Base-by-base conservation (phyloP, 2,113 vertebrate genomes). In the Paradisaea rubra region DNA sequence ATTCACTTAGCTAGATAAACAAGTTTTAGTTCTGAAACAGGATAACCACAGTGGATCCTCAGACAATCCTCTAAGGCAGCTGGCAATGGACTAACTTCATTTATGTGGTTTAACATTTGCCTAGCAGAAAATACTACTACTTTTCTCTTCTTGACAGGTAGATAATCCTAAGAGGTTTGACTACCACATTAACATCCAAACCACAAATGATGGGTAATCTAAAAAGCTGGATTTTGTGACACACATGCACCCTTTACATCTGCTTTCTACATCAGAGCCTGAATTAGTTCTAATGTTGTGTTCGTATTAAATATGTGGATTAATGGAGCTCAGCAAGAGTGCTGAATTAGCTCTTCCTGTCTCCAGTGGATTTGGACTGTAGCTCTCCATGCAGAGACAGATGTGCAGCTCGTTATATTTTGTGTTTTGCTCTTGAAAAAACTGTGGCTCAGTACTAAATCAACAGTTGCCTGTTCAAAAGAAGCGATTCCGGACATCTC, bases 151-250 rank as follows among this genome's bases (percentile, higher is more conserved):
- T 64, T 95, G 93, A 93, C 96, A 97, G 94, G 96, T 97, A 96
- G 90, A 86, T 96, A 95, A 97, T 95, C 96, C 94, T 95, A 86
- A 95, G 92, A 95, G 96, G 93, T 91, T 91, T 96, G 94, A 88
- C 92, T 92, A 79, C 80, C 69, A 83, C 88, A 90, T 96, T 95
- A 95, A 83, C 88, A 91, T 92, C 92, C 94, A 97, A 95, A 94
- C 92, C 95, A 81, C 93, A 97, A 95, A 96, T 61, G 93, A 93
- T 79, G 83, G 90, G 76, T 94, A 95, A 95, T 94, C 88, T 92
- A 86, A 94, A 96, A 95, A 97, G 94, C 95, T 95, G 95, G 93
- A 95, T 95, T 97, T 94, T 94, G 88, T 93, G 82, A 94, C 88
- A 94, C 73, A 72, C 78, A 90, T 14, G 88, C 45, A 88, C 27